Conservation (phyloP, 2,888 invertebrate genomes). For the Drosophila mimica region DNA sequence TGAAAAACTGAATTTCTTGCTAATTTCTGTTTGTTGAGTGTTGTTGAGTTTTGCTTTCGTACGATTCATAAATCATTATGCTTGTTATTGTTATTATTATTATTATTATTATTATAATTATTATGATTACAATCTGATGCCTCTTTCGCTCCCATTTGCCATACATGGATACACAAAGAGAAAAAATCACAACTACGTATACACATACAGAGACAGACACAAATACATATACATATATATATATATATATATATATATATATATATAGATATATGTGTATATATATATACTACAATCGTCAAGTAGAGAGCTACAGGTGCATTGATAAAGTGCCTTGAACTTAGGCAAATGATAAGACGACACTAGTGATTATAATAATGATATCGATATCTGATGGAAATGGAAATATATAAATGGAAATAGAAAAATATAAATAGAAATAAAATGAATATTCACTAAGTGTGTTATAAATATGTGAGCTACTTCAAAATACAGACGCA, state of each 20-base stretch:
- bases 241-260: conserved; percentile 7
- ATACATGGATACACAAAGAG: conserved; percentile 78
- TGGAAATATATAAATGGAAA: not conserved
- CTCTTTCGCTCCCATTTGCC: conserved; percentile 84
- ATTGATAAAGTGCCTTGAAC: conserved; percentile 40
- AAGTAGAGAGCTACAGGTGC: conserved; percentile 39
- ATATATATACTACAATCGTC: conserved; percentile 18
- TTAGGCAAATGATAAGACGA: conserved; percentile 42
- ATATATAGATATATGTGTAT: not conserved
- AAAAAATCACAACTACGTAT: conserved; percentile 49
- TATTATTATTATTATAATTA: conserved; percentile 54
- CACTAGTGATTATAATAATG: conserved; percentile 16
- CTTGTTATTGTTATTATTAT: conserved; percentile 45
- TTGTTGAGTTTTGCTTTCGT: conserved; percentile 33
- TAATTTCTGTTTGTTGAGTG: conserved; percentile 16
- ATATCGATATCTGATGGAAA: conserved; percentile 15
- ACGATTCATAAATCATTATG: conserved; percentile 43
- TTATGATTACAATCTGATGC: conserved; percentile 82
- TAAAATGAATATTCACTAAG: not conserved
- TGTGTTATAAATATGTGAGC: not conserved
- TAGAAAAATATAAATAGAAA: not conserved
- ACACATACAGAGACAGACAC: conserved; percentile 40
- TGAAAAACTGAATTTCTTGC: conserved; percentile 4
- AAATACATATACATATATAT: conserved; percentile 29
- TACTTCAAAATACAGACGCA: conserved; percentile 23